Evolutionary conservation across 2,888 invertebrate genomes (phyloP).

Genomic region (Apamea monoglypha): DNA sequence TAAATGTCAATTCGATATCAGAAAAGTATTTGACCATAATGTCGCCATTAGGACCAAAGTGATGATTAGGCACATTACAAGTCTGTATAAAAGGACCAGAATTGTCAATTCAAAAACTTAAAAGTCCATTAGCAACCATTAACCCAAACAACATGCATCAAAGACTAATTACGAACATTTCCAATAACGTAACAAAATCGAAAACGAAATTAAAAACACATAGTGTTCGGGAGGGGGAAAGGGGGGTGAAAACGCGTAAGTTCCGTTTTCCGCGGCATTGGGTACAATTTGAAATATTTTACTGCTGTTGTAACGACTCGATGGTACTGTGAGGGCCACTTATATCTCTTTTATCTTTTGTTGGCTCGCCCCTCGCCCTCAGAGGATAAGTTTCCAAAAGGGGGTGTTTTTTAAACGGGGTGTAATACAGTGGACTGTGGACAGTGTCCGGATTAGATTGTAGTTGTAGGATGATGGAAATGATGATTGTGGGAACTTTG

Average conservation of each 20-base stretch:
- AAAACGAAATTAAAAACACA: slow-evolving; percentile 76
- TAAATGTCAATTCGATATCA: slow-evolving; percentile 21
- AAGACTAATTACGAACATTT: slow-evolving; percentile 60
- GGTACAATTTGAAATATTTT: slow-evolving; percentile 91
- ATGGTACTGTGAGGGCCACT: slow-evolving; percentile 90
- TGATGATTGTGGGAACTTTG: slow-evolving; percentile 45
- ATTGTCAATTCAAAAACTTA: slow-evolving; percentile 34
- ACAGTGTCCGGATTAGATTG: slow-evolving; percentile 58
- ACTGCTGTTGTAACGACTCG: slow-evolving; percentile 90
- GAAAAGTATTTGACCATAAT: slow-evolving; percentile 34
- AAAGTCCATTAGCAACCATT: slow-evolving; percentile 47
- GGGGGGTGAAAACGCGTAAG: slow-evolving; percentile 82
- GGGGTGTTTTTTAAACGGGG: slow-evolving; percentile 79
- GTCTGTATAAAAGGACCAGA: slow-evolving; percentile 22
- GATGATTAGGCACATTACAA: slow-evolving; percentile 26
- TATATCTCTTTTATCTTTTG: slow-evolving; percentile 90
- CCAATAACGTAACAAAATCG: slow-evolving; percentile 71
- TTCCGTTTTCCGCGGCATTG: slow-evolving; percentile 90
- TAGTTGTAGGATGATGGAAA: slow-evolving; percentile 58
- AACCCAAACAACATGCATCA: slow-evolving; percentile 52
- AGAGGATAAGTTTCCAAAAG: slow-evolving; percentile 78
- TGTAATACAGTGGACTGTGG: slow-evolving; percentile 64
- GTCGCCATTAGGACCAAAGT: slow-evolving; percentile 37
- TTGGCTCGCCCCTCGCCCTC: slow-evolving; percentile 86
- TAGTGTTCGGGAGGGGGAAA: slow-evolving; percentile 64